These are phyloP conservation scores for Odocoileus hemionus DNA, from an alignment of 2,113 vertebrate genomes.

Conservation along the genomic window DNA sequence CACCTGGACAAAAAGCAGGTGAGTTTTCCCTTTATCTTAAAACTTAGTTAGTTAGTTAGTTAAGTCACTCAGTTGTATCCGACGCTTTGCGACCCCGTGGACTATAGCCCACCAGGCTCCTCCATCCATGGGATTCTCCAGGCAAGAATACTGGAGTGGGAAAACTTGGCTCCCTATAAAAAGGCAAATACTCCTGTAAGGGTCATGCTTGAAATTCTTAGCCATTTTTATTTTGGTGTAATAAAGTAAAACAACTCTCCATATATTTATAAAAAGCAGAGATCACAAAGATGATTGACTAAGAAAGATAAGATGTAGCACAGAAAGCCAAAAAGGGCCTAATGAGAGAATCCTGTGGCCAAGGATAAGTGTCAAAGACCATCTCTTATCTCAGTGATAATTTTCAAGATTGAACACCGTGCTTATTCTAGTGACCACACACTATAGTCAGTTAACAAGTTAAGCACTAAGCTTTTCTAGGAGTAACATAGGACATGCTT, in stretches of 20 bases:
- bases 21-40: slow-evolving; percentile 5
- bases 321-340: background rate
- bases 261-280: background rate
- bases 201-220: background rate
- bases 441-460: background rate
- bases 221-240: background rate
- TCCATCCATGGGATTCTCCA: too few relatives aligned
- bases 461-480: background rate
- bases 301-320: background rate
- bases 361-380: background rate
- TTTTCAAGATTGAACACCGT: background rate
- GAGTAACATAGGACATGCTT: background rate
- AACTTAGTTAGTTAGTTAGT: background rate
- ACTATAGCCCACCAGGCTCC: too few relatives aligned
- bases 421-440: background rate
- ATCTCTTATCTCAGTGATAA: background rate
- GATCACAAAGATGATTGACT: background rate
- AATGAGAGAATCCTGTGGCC: background rate
- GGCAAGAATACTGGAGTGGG: too few relatives aligned
- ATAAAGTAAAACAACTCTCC: background rate
- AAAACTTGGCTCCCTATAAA: background rate
- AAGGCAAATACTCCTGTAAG: background rate
- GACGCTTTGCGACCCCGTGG: too few relatives aligned
- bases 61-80: too few relatives aligned
- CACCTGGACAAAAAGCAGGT: background rate